Conservation (phyloP, 1,140 invertebrate species). For the Arion vulgaris region DNA sequence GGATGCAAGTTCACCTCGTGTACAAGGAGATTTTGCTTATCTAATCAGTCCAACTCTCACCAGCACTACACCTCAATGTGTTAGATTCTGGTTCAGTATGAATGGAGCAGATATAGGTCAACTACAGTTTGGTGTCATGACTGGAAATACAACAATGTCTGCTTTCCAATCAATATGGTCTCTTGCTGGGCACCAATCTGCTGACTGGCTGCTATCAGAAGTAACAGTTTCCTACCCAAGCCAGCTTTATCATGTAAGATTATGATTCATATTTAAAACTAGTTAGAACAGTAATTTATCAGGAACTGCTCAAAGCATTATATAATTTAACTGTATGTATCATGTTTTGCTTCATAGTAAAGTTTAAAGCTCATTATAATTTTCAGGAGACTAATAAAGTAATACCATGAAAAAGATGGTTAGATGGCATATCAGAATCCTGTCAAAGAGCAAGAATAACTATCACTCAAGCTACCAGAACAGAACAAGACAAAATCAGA, state of each 20-base stretch:
- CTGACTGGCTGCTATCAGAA: slow-evolving; percentile 1
- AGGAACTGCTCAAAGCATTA: no score
- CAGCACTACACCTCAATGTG: slow-evolving; percentile 44
- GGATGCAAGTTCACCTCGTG: slow-evolving; percentile 62
- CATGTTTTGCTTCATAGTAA: no score
- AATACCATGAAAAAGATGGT: no score
- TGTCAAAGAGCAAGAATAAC: no score
- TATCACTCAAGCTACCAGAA: no score
- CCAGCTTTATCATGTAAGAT: slow-evolving; percentile 23
- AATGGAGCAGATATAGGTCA: slow-evolving; percentile 74
- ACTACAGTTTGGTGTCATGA: slow-evolving; percentile 18
- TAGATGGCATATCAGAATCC: no score
- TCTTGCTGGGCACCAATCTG: slow-evolving; percentile 2
- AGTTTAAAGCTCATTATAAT: no score
- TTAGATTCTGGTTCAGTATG: slow-evolving; percentile 82
- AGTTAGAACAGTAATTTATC: no score
- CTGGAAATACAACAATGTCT: neutral
- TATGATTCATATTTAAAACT: no score
- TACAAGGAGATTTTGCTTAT: slow-evolving; percentile 59
- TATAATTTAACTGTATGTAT: no score
- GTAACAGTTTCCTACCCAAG: slow-evolving; percentile 24
- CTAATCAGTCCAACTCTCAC: slow-evolving; percentile 57
- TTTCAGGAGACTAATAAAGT: no score
- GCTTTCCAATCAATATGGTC: slow-evolving; percentile 29
- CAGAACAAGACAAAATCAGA: no score